A percentile compares a stretch with the other conserved stretches of the same genome.
These are phyloP conservation scores for Holcopasites calliopsidis DNA, from an alignment of 1,140 invertebrate genomes.

Conservation along the genomic window DNA sequence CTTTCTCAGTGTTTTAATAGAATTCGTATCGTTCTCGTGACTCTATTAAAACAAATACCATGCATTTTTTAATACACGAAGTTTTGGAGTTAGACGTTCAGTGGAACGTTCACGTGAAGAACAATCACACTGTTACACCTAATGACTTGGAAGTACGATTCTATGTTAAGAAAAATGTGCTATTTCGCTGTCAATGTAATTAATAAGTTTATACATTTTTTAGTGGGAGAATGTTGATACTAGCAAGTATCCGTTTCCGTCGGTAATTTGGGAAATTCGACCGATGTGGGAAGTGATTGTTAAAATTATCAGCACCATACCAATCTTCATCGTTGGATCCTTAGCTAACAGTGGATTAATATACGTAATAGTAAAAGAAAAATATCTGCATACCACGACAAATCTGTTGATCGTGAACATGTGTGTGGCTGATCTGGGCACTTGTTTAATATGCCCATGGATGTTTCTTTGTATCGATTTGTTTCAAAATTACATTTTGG, in stretches of 20 bases:
- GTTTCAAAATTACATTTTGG: constrained; percentile 88
- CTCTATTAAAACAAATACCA: neutral
- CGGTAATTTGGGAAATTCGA: constrained; percentile 82
- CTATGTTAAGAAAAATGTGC: neutral
- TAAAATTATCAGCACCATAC: constrained; percentile 82
- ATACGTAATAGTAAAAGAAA: constrained; percentile 84
- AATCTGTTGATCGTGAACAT: constrained; percentile 91
- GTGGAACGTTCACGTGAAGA: constrained; percentile 7
- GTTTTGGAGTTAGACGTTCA: constrained; percentile 1
- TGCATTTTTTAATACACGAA: neutral
- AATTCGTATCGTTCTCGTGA: neutral
- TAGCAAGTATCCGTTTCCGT: constrained; percentile 77
- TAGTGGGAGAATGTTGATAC: constrained; percentile 50
- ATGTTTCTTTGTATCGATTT: constrained; percentile 86
- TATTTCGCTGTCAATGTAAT: neutral
- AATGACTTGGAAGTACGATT: constrained; percentile 1
- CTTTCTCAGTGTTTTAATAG: neutral
- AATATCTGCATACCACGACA: constrained; percentile 86
- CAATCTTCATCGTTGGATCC: constrained; percentile 85
- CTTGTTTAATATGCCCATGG: constrained; percentile 87
- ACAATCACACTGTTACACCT: neutral
- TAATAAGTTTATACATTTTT: constrained; percentile 32
- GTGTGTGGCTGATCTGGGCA: constrained; percentile 87
- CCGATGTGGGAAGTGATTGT: constrained; percentile 81
- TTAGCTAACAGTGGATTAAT: constrained; percentile 87